These are phyloP conservation scores for Heteromormyrus szaboi DNA, from an alignment of 2,797 vertebrate genomes.

Conservation along the genomic window DNA sequence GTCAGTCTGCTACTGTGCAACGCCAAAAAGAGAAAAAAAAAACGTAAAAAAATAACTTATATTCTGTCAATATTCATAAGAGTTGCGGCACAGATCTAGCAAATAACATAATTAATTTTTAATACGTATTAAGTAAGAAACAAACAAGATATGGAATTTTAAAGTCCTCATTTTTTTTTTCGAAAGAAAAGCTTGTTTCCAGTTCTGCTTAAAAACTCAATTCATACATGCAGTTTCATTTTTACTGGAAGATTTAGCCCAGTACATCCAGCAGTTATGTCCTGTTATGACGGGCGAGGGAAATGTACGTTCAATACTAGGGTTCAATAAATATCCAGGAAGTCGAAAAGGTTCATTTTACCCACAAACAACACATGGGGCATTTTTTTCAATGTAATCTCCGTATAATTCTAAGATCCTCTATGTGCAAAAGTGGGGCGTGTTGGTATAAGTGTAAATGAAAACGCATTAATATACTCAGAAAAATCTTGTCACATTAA, in stretches of 20 bases:
- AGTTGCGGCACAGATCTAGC: background rate
- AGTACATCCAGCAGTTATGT: background rate
- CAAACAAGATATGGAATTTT: background rate
- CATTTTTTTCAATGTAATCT: background rate
- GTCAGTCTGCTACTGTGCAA: constrained; percentile 19
- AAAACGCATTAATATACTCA: background rate
- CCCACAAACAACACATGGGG: background rate
- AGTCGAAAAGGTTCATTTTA: background rate
- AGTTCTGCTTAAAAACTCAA: background rate
- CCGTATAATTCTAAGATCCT: background rate
- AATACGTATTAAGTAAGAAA: background rate
- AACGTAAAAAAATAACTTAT: background rate
- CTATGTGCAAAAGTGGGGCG: background rate
- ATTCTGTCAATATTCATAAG: background rate
- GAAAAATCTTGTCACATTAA: background rate
- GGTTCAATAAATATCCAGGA: background rate
- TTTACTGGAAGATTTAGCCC: background rate
- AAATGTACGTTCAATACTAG: background rate
- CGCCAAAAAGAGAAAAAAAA: background rate
- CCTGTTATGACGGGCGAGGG: background rate
- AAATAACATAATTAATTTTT: background rate
- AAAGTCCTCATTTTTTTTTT: background rate
- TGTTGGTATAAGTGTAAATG: background rate
- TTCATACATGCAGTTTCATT: background rate
- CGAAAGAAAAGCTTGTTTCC: background rate